Conservation (phyloP, 2,888 invertebrate genomes). For the Melanophora roralis region DNA sequence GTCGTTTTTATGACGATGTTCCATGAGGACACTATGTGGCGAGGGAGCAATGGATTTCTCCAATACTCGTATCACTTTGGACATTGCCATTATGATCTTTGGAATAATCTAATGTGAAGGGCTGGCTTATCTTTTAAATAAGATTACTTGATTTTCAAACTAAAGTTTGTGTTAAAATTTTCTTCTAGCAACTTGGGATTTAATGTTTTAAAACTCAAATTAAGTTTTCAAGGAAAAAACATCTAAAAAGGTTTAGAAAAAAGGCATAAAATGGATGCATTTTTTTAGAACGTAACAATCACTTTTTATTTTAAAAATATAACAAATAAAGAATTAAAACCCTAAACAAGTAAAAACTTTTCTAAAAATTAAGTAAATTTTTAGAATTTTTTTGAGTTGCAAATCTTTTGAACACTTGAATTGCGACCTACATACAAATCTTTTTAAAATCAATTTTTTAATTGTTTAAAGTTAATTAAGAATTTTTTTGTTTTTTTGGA, state of each 20-base stretch:
- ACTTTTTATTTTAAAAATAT: no score
- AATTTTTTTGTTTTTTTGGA: no score
- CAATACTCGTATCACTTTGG: conserved; percentile 92
- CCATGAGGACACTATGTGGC: conserved; percentile 93
- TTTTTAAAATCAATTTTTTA: no score
- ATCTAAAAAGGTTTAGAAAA: conserved; percentile 18
- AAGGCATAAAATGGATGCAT: not conserved
- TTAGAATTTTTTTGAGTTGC: no score
- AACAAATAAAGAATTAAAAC: no score
- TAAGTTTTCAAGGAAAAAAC: conserved; percentile 26
- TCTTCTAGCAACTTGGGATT: not conserved
- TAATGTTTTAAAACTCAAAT: not conserved
- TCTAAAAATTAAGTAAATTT: no score
- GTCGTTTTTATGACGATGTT: conserved; percentile 91
- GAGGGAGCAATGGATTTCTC: conserved; percentile 91
- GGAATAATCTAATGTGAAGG: not conserved
- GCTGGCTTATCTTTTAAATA: not conserved
- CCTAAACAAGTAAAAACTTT: no score
- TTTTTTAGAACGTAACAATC: not conserved
- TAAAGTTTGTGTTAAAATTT: not conserved
- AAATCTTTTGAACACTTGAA: no score
- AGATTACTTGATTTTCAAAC: not conserved
- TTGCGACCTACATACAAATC: no score
- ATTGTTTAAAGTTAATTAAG: no score
- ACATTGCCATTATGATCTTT: conserved; percentile 91